Percentiles rank a stretch among this genome's conserved stretches.
Conservation (phyloP, 64 coral and sea anemone genomes). For the Montipora cactus region DNA sequence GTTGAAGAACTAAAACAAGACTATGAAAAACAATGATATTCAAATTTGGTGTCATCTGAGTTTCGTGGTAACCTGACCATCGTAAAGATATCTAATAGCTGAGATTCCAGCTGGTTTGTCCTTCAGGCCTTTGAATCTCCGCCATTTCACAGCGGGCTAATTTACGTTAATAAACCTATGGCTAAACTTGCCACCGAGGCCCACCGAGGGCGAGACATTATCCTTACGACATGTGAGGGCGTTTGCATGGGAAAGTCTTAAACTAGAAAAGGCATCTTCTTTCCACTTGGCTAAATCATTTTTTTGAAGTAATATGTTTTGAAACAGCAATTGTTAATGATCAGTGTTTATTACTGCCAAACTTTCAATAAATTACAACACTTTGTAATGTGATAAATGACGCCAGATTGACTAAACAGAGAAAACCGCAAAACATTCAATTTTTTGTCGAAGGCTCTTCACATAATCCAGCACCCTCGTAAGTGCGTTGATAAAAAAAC, state of each 20-base stretch:
- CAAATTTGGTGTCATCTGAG: too few species aligned
- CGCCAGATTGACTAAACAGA: conserved; percentile 22
- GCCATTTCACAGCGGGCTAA: too few species aligned
- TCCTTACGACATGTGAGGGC: too few species aligned
- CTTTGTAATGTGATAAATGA: conserved; percentile 12
- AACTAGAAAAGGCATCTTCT: neutral
- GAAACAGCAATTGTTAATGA: conserved; percentile 1
- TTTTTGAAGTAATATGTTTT: neutral
- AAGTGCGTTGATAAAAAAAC: neutral
- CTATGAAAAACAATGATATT: too few species aligned
- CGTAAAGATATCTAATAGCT: too few species aligned
- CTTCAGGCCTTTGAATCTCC: too few species aligned
- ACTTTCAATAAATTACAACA: neutral
- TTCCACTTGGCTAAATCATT: neutral
- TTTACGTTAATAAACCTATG: too few species aligned
- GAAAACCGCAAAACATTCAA: conserved; percentile 6
- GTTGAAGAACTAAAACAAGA: too few species aligned
- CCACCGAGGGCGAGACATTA: too few species aligned
- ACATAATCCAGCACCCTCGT: neutral
- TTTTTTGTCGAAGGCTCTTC: neutral
- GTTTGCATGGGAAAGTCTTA: neutral
- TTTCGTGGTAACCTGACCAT: too few species aligned
- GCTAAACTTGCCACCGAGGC: too few species aligned
- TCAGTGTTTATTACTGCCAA: neutral
- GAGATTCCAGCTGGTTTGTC: too few species aligned